Conservation (phyloP, 2,888 invertebrate genomes). For the Seira musarum region DNA sequence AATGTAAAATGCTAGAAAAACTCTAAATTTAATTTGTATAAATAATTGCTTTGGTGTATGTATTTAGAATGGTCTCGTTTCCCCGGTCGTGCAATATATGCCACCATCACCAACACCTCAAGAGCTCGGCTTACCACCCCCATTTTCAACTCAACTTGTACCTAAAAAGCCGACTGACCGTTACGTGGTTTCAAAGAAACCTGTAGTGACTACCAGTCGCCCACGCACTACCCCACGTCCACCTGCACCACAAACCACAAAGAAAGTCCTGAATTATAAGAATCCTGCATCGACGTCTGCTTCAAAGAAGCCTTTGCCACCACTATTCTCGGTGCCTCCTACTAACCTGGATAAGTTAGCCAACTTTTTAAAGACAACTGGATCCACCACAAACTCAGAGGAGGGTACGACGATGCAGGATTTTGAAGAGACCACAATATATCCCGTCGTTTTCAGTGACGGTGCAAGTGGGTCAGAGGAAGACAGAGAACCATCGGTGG, state of each 20-base stretch:
- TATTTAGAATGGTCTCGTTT: too few relatives aligned
- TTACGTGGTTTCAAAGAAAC: too few relatives aligned
- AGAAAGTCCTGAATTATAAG: too few relatives aligned
- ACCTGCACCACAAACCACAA: neutral
- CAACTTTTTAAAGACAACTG: conserved; percentile 26
- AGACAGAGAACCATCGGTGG: conserved; percentile 7
- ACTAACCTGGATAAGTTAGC: conserved; percentile 27
- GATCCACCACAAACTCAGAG: conserved; percentile 3
- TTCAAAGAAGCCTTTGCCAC: neutral
- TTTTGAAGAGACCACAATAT: neutral
- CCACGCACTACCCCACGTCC: neutral
- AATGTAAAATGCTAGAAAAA: too few relatives aligned
- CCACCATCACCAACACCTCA: too few relatives aligned
- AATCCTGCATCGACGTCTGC: neutral
- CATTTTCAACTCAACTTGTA: too few relatives aligned
- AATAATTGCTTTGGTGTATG: too few relatives aligned
- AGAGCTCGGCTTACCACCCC: too few relatives aligned
- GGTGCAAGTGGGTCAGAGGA: neutral
- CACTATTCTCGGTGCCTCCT: neutral
- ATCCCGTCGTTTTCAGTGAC: neutral
- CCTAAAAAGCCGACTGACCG: too few relatives aligned
- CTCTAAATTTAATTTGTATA: too few relatives aligned
- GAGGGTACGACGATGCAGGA: conserved; percentile 8
- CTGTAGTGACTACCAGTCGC: too few relatives aligned
- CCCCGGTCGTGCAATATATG: too few relatives aligned